Evolutionary conservation across 2,797 vertebrate species (phyloP).

Genomic region (Kryptopterus vitreolus): DNA sequence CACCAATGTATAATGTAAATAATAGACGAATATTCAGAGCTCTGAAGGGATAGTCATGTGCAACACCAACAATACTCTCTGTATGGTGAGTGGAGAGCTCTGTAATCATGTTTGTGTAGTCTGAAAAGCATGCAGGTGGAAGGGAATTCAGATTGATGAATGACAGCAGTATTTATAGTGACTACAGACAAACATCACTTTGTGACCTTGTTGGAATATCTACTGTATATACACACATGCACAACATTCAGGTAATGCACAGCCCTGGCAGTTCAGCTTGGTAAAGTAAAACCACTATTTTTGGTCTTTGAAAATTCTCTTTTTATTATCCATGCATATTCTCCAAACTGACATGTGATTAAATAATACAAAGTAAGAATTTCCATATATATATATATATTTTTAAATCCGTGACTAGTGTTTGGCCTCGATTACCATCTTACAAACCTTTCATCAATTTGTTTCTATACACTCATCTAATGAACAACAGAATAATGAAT

Average conservation of each 20-base stretch:
- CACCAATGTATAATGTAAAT: neutral
- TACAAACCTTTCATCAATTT: slow-evolving; percentile 5
- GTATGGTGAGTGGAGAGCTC: neutral
- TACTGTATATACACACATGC: neutral
- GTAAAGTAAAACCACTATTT: slow-evolving; percentile 3
- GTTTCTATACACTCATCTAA: slow-evolving; percentile 1
- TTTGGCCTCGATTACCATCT: slow-evolving; percentile 3
- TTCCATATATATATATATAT: neutral
- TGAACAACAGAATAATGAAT: no score
- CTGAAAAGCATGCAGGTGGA: neutral
- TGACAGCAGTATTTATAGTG: neutral
- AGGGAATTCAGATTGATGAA: neutral
- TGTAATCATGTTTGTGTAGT: neutral
- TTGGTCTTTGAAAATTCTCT: neutral
- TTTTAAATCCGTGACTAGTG: neutral
- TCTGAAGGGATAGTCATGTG: neutral
- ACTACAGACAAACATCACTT: neutral
- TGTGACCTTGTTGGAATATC: neutral
- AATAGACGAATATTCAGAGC: neutral
- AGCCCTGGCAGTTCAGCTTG: neutral
- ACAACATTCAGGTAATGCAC: neutral
- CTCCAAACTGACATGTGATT: slow-evolving; percentile 6
- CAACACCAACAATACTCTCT: neutral
- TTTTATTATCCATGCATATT: slow-evolving; percentile 15
- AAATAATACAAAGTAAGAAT: neutral